These are phyloP conservation scores for Oreochromis mossambicus DNA, from an alignment of 2,797 vertebrate species.

Conservation along the genomic window DNA sequence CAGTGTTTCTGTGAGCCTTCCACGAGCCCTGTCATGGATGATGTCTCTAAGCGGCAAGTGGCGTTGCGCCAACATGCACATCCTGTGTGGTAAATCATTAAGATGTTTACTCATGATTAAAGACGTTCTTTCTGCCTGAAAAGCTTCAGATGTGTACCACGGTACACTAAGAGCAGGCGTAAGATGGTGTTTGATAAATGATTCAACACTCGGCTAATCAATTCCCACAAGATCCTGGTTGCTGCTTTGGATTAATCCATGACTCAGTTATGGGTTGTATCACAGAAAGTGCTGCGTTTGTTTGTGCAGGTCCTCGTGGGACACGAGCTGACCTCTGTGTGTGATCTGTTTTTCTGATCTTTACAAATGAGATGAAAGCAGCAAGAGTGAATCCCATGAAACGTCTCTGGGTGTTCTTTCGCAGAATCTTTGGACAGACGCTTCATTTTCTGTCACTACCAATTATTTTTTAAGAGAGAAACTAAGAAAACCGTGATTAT, in stretches of 20 bases:
- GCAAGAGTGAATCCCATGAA: neutral
- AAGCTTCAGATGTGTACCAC: constrained; percentile 19
- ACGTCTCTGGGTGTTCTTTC: neutral
- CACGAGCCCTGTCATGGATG: neutral
- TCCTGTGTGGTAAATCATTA: constrained; percentile 53
- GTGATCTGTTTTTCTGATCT: neutral
- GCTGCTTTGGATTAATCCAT: constrained; percentile 16
- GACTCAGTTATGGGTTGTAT: neutral
- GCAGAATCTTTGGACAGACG: neutral
- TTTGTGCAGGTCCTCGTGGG: neutral
- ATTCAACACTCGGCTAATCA: constrained; percentile 37
- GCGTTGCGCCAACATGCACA: constrained; percentile 22
- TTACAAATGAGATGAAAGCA: neutral
- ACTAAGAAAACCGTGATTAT: neutral
- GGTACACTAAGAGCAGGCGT: neutral
- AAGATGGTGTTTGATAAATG: constrained; percentile 47
- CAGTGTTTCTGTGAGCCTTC: neutral
- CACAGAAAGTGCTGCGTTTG: neutral
- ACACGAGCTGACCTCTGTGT: neutral
- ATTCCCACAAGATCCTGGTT: constrained; percentile 23
- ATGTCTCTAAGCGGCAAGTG: neutral
- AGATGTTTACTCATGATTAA: constrained; percentile 53
- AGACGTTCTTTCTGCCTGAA: constrained; percentile 26
- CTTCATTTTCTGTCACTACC: neutral
- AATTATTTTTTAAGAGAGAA: neutral